Percentiles rank a stretch among this genome's conserved stretches.
phyloP scores from a whole-genome alignment of 2,797 vertebrate genomes.

The Orestias chungarensis region DNA sequence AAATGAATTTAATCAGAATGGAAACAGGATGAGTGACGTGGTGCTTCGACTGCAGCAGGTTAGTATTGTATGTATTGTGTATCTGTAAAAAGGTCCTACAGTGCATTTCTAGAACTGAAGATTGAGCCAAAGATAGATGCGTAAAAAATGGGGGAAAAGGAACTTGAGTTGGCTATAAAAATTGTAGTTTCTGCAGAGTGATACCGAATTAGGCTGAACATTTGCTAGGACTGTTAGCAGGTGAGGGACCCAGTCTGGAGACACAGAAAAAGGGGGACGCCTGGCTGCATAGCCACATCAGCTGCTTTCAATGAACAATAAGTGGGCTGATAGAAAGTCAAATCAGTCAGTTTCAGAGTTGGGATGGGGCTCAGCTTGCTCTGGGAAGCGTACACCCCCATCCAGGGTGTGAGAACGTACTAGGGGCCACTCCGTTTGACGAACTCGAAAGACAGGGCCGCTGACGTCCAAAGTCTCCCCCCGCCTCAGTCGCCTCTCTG shows the following conservation, averaged over 20 bases:
- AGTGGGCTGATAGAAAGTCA: too few species aligned
- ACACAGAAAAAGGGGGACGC: too few species aligned
- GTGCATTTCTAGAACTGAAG: background rate
- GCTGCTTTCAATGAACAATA: background rate
- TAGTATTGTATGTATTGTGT: background rate
- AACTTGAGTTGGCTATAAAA: too few species aligned
- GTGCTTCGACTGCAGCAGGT: background rate
- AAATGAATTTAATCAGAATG: background rate
- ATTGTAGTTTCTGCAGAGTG: too few species aligned
- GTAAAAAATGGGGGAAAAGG: background rate
- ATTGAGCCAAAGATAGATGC: background rate
- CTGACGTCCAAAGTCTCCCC: slow-evolving; percentile 75
- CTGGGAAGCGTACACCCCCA: slow-evolving; percentile 25
- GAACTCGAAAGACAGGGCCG: background rate
- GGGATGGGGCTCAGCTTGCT: background rate
- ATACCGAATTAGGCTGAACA: background rate
- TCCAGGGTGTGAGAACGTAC: slow-evolving; percentile 77
- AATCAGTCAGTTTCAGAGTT: background rate
- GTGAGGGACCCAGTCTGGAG: background rate
- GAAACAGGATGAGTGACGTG: background rate
- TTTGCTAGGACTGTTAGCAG: background rate
- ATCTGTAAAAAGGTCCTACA: background rate
- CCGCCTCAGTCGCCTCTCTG: slow-evolving; percentile 60
- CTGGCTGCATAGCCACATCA: background rate
- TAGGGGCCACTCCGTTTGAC: slow-evolving; percentile 49